Evolutionary conservation across 1,140 invertebrate genomes (phyloP).

Genomic region (Luehdorfia chinensis): DNA sequence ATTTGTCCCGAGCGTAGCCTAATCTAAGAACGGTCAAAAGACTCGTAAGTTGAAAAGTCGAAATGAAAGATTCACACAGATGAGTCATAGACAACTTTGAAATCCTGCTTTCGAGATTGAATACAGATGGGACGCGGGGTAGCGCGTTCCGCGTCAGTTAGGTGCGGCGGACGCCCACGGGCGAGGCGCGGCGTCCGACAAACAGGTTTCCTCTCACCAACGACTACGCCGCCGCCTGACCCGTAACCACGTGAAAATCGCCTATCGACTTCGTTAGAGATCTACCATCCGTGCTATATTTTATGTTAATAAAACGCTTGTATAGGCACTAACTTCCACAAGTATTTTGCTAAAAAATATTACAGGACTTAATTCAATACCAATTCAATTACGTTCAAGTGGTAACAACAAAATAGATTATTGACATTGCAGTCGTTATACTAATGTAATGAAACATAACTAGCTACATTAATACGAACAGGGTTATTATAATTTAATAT

Average conservation of each 20-base stretch:
- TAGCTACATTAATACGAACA: too few species aligned
- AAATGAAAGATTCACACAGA: slow-evolving; percentile 9
- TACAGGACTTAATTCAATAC: too few species aligned
- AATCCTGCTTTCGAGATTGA: slow-evolving; percentile 14
- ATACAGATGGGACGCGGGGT: slow-evolving; percentile 9
- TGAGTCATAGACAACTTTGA: slow-evolving; percentile 11
- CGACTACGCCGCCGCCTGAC: slow-evolving; percentile 36
- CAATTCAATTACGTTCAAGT: too few species aligned
- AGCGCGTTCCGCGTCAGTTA: slow-evolving; percentile 25
- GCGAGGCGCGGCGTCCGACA: slow-evolving; percentile 31
- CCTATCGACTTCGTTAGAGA: slow-evolving; percentile 12
- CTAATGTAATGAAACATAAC: too few species aligned
- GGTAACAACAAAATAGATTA: too few species aligned
- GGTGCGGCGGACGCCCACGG: slow-evolving; percentile 58
- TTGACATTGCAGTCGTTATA: too few species aligned
- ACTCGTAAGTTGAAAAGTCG: background rate
- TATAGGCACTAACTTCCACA: background rate
- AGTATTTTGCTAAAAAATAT: too few species aligned
- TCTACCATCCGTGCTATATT: background rate
- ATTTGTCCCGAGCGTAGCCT: too few species aligned
- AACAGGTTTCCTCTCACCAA: slow-evolving; percentile 71
- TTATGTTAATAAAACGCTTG: background rate
- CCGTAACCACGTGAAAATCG: slow-evolving; percentile 26
- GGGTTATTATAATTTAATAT: too few species aligned
- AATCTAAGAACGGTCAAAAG: too few species aligned